These are phyloP conservation scores for Scaptomyza pallida DNA, from an alignment of 1,140 invertebrate species.

Conservation along the genomic window DNA sequence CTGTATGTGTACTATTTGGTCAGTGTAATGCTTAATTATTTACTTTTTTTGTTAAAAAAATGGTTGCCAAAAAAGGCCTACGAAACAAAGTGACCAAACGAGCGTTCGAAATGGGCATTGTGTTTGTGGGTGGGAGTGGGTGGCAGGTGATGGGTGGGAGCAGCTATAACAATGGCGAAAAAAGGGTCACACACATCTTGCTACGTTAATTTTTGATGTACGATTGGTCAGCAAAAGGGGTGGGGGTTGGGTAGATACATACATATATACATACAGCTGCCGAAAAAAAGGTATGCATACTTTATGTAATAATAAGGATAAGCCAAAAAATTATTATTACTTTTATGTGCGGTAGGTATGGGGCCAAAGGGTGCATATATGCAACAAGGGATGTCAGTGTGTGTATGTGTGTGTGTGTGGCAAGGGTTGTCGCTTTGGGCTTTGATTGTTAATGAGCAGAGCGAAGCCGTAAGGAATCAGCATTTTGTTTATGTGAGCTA, in stretches of 20 bases:
- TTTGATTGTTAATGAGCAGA: conserved; percentile 46
- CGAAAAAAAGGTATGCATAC: conserved; percentile 81
- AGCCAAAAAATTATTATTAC: conserved; percentile 84
- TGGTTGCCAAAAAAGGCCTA: conserved; percentile 63
- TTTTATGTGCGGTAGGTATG: conserved; percentile 34
- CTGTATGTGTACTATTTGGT: conserved; percentile 67
- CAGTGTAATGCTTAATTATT: conserved; percentile 83
- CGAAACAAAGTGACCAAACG: conserved; percentile 71
- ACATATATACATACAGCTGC: not conserved
- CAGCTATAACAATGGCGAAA: conserved; percentile 65
- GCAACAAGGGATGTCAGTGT: conserved; percentile 1
- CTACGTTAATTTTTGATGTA: conserved; percentile 83
- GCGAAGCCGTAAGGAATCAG: conserved; percentile 22
- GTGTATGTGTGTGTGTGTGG: not conserved
- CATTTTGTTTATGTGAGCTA: too few species aligned
- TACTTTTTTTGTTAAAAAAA: conserved; percentile 61
- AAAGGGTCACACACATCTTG: conserved; percentile 73
- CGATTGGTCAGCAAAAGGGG: conserved; percentile 58
- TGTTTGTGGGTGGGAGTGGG: not conserved
- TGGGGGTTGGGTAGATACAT: not conserved
- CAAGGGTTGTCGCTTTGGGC: conserved; percentile 33
- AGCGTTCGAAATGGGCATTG: conserved; percentile 17
- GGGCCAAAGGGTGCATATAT: not conserved
- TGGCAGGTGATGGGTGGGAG: not conserved
- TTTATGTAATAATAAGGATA: conserved; percentile 84